phyloP scores from a whole-genome alignment of 2,113 vertebrate genomes.

The Sapayoa aenigma region DNA sequence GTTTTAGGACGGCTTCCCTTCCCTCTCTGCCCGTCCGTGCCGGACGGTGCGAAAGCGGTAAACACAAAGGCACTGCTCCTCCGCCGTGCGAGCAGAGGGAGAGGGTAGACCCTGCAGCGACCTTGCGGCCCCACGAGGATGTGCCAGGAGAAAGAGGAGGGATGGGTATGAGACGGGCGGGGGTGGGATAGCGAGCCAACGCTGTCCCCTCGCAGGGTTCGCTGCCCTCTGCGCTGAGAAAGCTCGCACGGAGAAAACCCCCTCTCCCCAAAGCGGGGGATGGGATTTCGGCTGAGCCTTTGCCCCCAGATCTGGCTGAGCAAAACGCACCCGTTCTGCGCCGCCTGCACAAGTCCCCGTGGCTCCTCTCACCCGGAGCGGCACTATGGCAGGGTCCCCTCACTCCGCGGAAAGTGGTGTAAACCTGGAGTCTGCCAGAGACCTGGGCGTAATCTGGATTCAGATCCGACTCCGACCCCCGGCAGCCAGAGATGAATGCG shows the following conservation, averaged over 20 bases:
- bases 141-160: background rate
- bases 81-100: background rate
- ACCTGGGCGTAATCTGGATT: conserved; percentile 9
- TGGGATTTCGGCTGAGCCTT: background rate
- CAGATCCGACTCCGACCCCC: background rate
- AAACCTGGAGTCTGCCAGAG: background rate
- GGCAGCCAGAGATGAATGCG: conserved; percentile 6
- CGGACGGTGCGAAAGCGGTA: background rate
- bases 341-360: too few relatives aligned
- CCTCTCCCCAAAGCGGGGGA: background rate
- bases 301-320: background rate
- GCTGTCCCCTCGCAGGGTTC: background rate
- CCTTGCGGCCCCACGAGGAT: background rate
- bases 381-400: background rate
- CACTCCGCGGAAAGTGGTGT: background rate
- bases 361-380: background rate
- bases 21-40: background rate
- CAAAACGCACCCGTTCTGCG: background rate
- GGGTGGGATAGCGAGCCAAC: background rate
- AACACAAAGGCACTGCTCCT: background rate
- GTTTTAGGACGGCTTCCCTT: background rate
- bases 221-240: background rate
- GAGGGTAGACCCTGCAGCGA: background rate
- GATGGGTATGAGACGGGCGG: background rate
- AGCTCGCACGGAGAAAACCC: background rate